Conservation (phyloP, 2,113 vertebrate species). For the Dascyllus trimaculatus region DNA sequence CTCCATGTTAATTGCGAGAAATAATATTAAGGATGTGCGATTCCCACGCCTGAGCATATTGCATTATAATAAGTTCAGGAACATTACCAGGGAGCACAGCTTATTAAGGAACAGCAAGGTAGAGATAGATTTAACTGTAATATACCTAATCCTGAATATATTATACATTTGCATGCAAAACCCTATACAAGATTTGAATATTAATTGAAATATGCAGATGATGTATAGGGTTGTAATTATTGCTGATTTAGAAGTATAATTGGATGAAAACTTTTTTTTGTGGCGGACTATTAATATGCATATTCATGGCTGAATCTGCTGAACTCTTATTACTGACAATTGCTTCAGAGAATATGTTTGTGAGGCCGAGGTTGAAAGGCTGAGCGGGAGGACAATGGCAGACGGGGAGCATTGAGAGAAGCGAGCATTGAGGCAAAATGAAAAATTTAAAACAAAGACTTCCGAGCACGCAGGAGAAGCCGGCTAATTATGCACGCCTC, state of each 20-base stretch:
- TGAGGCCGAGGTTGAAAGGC: slow-evolving; percentile 63
- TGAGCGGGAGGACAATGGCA: slow-evolving; percentile 45
- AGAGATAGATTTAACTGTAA: slow-evolving; percentile 84
- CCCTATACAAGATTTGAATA: slow-evolving; percentile 84
- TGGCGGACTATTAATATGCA: slow-evolving; percentile 86
- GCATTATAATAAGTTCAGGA: slow-evolving; percentile 87
- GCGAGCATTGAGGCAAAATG: slow-evolving; percentile 25
- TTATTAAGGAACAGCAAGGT: slow-evolving; percentile 85
- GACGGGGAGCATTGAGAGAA: slow-evolving; percentile 19
- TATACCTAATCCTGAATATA: slow-evolving; percentile 88
- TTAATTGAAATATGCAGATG: slow-evolving; percentile 87
- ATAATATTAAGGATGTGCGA: slow-evolving; percentile 85
- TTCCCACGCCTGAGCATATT: slow-evolving; percentile 81
- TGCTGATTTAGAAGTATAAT: slow-evolving; percentile 84
- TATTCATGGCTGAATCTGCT: slow-evolving; percentile 86
- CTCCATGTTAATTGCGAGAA: slow-evolving; percentile 86
- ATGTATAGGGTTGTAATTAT: slow-evolving; percentile 83
- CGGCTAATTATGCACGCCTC: background rate
- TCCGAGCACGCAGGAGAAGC: slow-evolving; percentile 7
- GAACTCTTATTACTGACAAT: slow-evolving; percentile 89
- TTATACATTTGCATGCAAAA: slow-evolving; percentile 85
- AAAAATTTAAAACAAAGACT: slow-evolving; percentile 46
- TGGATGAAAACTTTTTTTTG: slow-evolving; percentile 78
- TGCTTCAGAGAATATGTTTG: slow-evolving; percentile 59
- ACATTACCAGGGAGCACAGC: slow-evolving; percentile 81